Conservation (phyloP, 2,113 vertebrate genomes). For the Colinus virginianus region DNA sequence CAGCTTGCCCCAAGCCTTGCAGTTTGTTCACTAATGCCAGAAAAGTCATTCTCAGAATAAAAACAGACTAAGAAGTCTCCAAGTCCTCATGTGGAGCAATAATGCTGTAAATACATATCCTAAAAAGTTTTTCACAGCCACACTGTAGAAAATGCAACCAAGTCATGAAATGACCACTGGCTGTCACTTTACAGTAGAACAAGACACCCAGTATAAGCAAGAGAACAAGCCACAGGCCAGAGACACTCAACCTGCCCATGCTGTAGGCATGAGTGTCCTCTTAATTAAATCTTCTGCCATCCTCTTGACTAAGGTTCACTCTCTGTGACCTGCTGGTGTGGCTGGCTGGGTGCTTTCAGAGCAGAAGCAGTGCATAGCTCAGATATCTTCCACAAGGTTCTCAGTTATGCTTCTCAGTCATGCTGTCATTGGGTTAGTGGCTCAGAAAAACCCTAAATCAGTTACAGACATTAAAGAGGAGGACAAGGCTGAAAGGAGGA, state of each 20-base stretch:
- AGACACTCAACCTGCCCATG: rapidly evolving
- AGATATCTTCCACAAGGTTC: not conserved
- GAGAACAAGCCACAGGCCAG: not conserved
- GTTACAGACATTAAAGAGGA: not conserved
- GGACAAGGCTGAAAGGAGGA: not conserved
- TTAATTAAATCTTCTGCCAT: not conserved
- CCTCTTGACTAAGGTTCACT: not conserved
- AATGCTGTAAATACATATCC: not conserved
- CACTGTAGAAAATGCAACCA: not conserved
- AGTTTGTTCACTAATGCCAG: not conserved
- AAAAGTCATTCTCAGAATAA: not conserved
- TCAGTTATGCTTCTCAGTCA: not conserved
- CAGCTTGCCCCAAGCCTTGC: not conserved
- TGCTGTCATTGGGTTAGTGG: not conserved
- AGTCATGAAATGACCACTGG: not conserved
- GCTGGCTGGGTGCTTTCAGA: not conserved
- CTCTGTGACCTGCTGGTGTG: not conserved
- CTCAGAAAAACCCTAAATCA: not conserved
- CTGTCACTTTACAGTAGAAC: not conserved
- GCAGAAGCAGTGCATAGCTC: not conserved
- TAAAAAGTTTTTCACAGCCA: not conserved
- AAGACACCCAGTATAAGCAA: not conserved
- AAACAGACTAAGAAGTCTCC: not conserved
- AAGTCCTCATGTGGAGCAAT: not conserved
- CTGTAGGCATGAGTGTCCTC: not conserved